Evolutionary conservation across 1,140 invertebrate genomes (phyloP).

Genomic region (Drosophila lowei): DNA sequence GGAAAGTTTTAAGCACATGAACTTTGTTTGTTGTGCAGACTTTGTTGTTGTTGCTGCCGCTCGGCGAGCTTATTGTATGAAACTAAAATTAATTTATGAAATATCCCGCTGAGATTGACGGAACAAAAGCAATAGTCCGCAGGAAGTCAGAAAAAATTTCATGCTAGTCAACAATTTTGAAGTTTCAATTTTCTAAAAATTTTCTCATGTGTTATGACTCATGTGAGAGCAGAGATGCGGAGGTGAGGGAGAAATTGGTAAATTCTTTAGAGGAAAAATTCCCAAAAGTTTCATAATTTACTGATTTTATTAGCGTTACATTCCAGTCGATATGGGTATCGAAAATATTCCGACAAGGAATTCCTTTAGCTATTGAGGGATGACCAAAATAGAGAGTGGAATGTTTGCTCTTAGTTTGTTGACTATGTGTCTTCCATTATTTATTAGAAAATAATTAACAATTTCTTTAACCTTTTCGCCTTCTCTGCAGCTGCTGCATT

Average conservation of each 20-base stretch:
- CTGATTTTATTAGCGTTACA: too few relatives aligned
- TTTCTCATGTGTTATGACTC: too few relatives aligned
- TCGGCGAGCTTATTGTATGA: slow-evolving; percentile 56
- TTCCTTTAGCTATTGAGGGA: too few relatives aligned
- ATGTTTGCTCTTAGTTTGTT: too few relatives aligned
- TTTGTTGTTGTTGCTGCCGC: slow-evolving; percentile 7
- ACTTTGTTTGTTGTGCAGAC: slow-evolving; percentile 51
- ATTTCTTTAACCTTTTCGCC: slow-evolving; percentile 1
- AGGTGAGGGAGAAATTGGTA: too few relatives aligned
- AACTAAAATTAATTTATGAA: slow-evolving; percentile 79
- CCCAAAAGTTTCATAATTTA: too few relatives aligned
- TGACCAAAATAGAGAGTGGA: too few relatives aligned
- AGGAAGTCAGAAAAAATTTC: neutral
- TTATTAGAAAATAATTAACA: neutral
- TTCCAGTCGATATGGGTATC: too few relatives aligned
- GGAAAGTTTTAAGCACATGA: slow-evolving; percentile 76
- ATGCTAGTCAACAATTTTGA: slow-evolving; percentile 1
- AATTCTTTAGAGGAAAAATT: too few relatives aligned
- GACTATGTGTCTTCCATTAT: neutral
- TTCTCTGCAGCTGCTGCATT: slow-evolving; percentile 85
- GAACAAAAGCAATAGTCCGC: slow-evolving; percentile 9
- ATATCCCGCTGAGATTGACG: slow-evolving; percentile 65
- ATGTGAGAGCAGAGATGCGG: too few relatives aligned
- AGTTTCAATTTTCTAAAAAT: neutral
- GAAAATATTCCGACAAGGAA: too few relatives aligned